Evolutionary conservation across 1,140 invertebrate species (phyloP).

Genomic region (Polypedilum vanderplanki): DNA sequence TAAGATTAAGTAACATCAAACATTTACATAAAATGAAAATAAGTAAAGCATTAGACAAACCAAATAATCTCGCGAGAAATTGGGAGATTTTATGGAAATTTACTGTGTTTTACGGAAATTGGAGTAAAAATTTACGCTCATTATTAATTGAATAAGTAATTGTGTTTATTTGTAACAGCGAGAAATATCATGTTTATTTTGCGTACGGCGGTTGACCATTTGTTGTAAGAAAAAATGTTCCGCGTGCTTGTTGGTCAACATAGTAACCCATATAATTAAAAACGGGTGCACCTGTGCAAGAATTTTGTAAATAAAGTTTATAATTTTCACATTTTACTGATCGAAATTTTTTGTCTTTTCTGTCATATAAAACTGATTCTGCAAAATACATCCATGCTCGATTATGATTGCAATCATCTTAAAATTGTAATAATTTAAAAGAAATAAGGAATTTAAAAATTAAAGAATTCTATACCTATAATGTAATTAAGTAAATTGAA

Average conservation of each 20-base stretch:
- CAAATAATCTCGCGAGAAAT: background rate
- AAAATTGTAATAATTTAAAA: background rate
- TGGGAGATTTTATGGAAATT: background rate
- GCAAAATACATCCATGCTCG: background rate
- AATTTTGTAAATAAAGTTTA: background rate
- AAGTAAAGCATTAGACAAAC: background rate
- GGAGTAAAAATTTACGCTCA: background rate
- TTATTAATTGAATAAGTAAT: background rate
- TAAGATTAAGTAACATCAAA: background rate
- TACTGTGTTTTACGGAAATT: background rate
- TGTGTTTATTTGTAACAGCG: background rate
- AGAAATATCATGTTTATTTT: background rate
- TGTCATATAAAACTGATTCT: background rate
- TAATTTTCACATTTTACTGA: background rate
- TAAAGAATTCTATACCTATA: too few species aligned
- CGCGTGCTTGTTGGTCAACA: background rate
- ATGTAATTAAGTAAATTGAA: too few species aligned
- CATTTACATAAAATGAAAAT: background rate
- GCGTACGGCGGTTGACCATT: background rate
- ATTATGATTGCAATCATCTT: background rate
- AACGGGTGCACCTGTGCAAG: background rate
- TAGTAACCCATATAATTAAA: slow-evolving; percentile 13
- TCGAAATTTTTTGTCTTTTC: background rate
- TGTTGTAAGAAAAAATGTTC: background rate
- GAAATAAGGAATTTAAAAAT: too few species aligned